Evolutionary conservation across 2,888 invertebrate genomes (phyloP).

Genomic region (Metallyticus violacea): DNA sequence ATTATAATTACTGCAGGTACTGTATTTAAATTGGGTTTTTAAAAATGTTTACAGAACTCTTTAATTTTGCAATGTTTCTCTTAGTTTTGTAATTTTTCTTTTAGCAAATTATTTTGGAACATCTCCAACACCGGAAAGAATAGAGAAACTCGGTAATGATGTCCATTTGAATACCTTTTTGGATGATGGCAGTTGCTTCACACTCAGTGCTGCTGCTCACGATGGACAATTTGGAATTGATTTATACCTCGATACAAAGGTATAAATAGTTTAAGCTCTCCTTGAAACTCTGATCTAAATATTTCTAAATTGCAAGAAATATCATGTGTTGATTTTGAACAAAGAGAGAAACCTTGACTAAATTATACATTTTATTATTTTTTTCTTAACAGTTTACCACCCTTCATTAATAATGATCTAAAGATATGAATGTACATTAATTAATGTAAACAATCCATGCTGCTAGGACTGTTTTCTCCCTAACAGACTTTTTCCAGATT

Average conservation of each 20-base stretch:
- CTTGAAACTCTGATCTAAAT: too few species aligned
- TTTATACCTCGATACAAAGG: constrained; percentile 22
- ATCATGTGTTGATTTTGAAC: not conserved
- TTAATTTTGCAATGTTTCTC: not conserved
- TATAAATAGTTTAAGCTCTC: not conserved
- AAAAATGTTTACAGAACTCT: not conserved
- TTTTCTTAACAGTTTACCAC: too few species aligned
- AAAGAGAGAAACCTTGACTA: not conserved
- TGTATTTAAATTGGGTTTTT: not conserved
- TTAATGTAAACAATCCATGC: too few species aligned
- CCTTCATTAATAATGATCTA: too few species aligned
- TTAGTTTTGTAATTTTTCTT: not conserved
- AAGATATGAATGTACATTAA: too few species aligned
- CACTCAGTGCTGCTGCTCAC: constrained; percentile 33
- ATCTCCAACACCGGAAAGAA: constrained; percentile 1
- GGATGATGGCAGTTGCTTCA: constrained; percentile 36
- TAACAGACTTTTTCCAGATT: too few species aligned
- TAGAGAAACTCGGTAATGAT: constrained; percentile 15
- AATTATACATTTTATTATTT: too few species aligned
- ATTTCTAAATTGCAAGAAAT: not conserved
- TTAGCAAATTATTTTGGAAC: constrained; percentile 29
- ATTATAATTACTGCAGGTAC: constrained; percentile 28
- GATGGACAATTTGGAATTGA: not conserved
- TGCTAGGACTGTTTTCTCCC: too few species aligned
- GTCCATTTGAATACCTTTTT: constrained; percentile 46